Evolutionary conservation across 2,888 invertebrate genomes (phyloP).

Genomic region (Watsonalla cultraria): DNA sequence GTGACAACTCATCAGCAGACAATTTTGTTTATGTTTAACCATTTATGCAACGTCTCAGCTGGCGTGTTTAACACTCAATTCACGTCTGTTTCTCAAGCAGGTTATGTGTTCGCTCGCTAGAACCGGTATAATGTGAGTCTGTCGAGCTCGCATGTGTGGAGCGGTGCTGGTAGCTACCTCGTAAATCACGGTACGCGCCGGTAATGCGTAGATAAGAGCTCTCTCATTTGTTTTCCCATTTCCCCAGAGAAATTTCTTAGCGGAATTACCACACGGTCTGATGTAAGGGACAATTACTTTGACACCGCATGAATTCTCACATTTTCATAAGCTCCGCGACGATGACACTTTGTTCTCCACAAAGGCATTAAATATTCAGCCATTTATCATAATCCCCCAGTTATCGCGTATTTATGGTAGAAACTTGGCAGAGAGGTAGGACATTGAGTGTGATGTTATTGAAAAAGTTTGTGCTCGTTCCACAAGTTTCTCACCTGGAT

Average conservation of each 20-base stretch:
- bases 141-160: constrained; percentile 37
- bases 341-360: constrained; percentile 17
- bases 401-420: constrained; percentile 8
- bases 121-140: constrained; percentile 46
- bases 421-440: constrained; percentile 8
- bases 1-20: constrained; percentile 32
- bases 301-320: constrained; percentile 30
- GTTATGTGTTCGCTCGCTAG: constrained; percentile 50
- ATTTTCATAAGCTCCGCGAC: constrained; percentile 31
- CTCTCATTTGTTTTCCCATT: constrained; percentile 76
- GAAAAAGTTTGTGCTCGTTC: constrained; percentile 3
- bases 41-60: constrained; percentile 55
- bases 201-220: constrained; percentile 75
- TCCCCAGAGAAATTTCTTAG: constrained; percentile 71
- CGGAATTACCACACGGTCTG: constrained; percentile 58
- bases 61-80: constrained; percentile 62
- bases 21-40: constrained; percentile 41
- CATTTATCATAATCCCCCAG: constrained; percentile 16
- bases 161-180: constrained; percentile 53
- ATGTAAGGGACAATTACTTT: constrained; percentile 60
- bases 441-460: constrained; percentile 4
- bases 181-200: constrained; percentile 66
- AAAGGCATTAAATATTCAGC: constrained; percentile 17
- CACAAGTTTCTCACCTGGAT: constrained; percentile 1
- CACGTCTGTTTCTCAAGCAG: constrained; percentile 59